phyloP scores from a whole-genome alignment of 2,797 vertebrate species.

The Anas bernieri region DNA sequence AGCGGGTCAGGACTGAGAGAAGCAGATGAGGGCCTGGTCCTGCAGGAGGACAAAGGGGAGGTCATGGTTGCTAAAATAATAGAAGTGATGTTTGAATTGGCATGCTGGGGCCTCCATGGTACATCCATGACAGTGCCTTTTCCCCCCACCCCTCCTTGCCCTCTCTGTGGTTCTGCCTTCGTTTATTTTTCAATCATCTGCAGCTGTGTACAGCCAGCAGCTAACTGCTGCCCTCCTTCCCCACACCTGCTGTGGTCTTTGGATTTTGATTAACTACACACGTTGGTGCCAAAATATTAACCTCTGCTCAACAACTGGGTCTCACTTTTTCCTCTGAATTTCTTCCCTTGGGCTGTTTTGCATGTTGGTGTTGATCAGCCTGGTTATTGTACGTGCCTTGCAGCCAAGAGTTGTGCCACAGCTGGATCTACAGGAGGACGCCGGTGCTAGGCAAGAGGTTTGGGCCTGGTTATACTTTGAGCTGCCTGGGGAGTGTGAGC shows the following conservation, averaged over 20 bases:
- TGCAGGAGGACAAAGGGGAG: not conserved
- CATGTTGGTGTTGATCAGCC: accelerated
- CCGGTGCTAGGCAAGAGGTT: not conserved
- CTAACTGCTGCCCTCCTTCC: not conserved
- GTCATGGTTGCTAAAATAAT: not conserved
- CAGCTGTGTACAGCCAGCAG: not conserved
- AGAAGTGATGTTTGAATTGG: not conserved
- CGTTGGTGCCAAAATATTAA: not conserved
- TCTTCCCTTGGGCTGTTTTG: accelerated
- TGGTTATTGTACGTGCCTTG: accelerated
- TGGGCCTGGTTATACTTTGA: not conserved
- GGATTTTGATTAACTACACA: not conserved
- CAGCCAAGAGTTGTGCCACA: not conserved
- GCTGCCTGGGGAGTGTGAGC: not conserved
- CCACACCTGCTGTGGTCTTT: not conserved
- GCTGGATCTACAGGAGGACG: not conserved
- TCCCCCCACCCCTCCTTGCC: not conserved
- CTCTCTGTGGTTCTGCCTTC: not conserved
- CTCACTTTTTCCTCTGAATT: not conserved
- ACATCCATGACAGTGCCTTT: not conserved
- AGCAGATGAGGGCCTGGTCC: accelerated
- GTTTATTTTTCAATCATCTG: not conserved
- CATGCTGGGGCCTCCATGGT: accelerated
- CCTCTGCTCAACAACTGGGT: not conserved
- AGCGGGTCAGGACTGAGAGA: not conserved